Evolutionary conservation across 2,113 vertebrate species (phyloP).

Genomic region (Dasyornis broadbenti): DNA sequence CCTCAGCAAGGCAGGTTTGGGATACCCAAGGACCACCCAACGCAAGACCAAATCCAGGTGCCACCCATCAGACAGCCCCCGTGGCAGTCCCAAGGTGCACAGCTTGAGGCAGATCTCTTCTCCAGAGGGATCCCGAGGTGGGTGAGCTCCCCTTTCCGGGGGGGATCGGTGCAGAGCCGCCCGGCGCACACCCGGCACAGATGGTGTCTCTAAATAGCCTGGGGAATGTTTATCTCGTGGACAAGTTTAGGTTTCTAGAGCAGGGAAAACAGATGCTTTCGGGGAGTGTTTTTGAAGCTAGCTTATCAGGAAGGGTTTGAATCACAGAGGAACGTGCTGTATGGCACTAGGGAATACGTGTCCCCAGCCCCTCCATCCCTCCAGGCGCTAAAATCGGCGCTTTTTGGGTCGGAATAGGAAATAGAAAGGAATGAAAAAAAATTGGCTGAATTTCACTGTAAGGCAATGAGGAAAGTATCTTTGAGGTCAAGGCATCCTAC

Average conservation of each 20-base stretch:
- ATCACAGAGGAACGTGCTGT: neutral
- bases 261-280: slow-evolving; percentile 56
- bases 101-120: neutral
- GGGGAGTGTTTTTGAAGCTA: neutral
- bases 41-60: neutral
- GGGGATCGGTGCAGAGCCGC: neutral
- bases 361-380: neutral
- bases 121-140: neutral
- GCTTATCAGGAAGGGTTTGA: slow-evolving; percentile 17
- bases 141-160: neutral
- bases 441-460: neutral
- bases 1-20: neutral
- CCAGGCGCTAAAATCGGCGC: accelerated
- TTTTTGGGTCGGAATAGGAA: neutral
- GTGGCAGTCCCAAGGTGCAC: neutral
- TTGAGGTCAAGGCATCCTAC: neutral
- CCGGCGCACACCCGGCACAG: neutral
- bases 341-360: neutral
- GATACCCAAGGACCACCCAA: neutral
- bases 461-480: neutral
- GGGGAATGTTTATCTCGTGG: slow-evolving; percentile 5
- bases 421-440: neutral
- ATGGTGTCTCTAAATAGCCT: slow-evolving; percentile 51
- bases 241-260: slow-evolving; percentile 58
- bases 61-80: neutral